These are phyloP conservation scores for Ptychochromis oligacanthus DNA, from an alignment of 2,113 vertebrate genomes.

Conservation along the genomic window DNA sequence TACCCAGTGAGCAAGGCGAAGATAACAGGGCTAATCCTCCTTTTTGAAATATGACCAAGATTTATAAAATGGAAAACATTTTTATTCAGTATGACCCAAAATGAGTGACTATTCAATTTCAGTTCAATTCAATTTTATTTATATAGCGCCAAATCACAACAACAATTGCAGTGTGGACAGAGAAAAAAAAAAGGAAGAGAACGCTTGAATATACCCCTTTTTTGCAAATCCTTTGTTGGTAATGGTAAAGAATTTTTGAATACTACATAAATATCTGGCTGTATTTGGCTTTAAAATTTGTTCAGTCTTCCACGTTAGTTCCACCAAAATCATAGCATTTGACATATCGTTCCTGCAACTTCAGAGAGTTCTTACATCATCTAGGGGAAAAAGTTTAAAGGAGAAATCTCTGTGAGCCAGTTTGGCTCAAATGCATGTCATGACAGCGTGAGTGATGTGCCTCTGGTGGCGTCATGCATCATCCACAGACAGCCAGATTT, in stretches of 20 bases:
- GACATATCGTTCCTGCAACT: neutral
- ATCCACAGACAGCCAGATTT: constrained; percentile 57
- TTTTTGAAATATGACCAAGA: no score
- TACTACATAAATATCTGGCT: neutral
- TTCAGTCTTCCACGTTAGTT: neutral
- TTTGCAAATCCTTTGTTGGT: neutral
- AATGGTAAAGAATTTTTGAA: neutral
- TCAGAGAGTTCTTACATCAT: constrained; percentile 3
- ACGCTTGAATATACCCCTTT: neutral
- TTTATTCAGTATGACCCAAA: no score
- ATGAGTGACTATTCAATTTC: no score
- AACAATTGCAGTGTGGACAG: neutral
- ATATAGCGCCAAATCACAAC: no score
- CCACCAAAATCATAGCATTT: neutral
- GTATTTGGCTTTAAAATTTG: neutral
- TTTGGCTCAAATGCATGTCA: constrained; percentile 33
- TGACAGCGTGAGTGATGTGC: constrained; percentile 65
- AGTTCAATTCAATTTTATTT: no score
- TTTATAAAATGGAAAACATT: no score
- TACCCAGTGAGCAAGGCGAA: no score
- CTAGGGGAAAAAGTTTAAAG: constrained; percentile 20
- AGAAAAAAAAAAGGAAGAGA: no score
- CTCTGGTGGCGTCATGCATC: constrained; percentile 51
- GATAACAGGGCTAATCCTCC: no score
- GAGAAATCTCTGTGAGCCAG: constrained; percentile 17